Conservation (phyloP, 2,888 invertebrate genomes). For the Scaptomyza tumidula region DNA sequence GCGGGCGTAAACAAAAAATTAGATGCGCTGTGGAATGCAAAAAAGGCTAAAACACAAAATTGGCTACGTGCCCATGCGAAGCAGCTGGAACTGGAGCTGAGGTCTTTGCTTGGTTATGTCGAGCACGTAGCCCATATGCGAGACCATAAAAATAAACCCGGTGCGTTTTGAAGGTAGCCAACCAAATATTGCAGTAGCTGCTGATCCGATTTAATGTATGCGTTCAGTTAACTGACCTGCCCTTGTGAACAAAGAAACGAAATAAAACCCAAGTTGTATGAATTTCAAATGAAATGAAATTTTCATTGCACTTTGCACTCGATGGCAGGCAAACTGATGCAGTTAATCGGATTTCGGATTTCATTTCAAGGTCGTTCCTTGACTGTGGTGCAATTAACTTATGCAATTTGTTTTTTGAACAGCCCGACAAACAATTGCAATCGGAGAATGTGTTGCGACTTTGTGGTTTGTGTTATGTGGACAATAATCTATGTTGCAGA, state of each 20-base stretch:
- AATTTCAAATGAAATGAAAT: neutral
- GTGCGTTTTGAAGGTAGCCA: slow-evolving; percentile 55
- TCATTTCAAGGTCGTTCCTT: slow-evolving; percentile 22
- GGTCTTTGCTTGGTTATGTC: slow-evolving; percentile 52
- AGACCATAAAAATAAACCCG: slow-evolving; percentile 62
- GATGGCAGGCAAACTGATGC: neutral
- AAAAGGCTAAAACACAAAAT: slow-evolving; percentile 4
- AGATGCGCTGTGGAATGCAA: slow-evolving; percentile 39
- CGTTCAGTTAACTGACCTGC: slow-evolving; percentile 59
- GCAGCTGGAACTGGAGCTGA: slow-evolving; percentile 32
- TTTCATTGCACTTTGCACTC: slow-evolving; percentile 4
- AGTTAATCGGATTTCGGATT: slow-evolving; percentile 43
- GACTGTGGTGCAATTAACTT: slow-evolving; percentile 28
- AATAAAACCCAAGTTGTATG: neutral
- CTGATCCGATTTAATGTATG: slow-evolving; percentile 45
- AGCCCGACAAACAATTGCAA: slow-evolving; percentile 4
- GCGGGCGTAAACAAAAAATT: slow-evolving; percentile 8
- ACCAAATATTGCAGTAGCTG: slow-evolving; percentile 37
- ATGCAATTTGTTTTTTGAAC: slow-evolving; percentile 34
- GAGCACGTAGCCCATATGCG: slow-evolving; percentile 58
- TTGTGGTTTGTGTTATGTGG: slow-evolving; percentile 2
- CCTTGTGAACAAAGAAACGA: slow-evolving; percentile 29
- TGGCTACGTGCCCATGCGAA: slow-evolving; percentile 30
- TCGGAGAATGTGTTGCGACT: neutral
- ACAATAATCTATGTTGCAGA: slow-evolving; percentile 18